Evolutionary conservation across 2,113 vertebrate genomes (phyloP).

Genomic region (Oophaga pumilio): DNA sequence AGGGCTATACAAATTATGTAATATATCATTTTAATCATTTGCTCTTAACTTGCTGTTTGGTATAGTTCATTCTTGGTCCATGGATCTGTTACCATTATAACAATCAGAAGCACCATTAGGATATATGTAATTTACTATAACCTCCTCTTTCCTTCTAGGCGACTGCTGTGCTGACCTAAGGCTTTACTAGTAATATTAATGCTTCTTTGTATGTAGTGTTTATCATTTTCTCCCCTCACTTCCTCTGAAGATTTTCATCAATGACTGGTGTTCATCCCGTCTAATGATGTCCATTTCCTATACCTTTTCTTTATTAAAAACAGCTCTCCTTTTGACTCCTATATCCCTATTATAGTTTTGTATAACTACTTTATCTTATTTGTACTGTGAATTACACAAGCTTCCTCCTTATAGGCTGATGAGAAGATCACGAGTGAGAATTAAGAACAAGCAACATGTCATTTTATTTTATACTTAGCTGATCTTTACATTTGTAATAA

Average conservation of each 20-base stretch:
- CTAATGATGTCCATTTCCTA: slow-evolving; percentile 9
- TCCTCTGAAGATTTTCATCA: slow-evolving; percentile 32
- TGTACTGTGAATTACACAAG: not conserved
- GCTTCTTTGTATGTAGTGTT: slow-evolving; percentile 7
- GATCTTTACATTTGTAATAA: no score
- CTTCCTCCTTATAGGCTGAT: not conserved
- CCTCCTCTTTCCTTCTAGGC: slow-evolving; percentile 12
- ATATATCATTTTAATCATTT: not conserved
- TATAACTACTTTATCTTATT: not conserved
- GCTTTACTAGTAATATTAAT: not conserved
- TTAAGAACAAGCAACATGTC: not conserved
- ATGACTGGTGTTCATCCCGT: not conserved
- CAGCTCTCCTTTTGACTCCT: slow-evolving; percentile 2
- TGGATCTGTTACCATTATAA: slow-evolving; percentile 7
- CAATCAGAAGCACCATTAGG: not conserved
- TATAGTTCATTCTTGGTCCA: not conserved
- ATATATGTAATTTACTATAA: not conserved
- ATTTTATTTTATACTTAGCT: no score
- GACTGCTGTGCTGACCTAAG: not conserved
- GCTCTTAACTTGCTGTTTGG: not conserved
- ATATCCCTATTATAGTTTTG: not conserved
- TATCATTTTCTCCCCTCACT: slow-evolving; percentile 4
- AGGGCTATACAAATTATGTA: not conserved
- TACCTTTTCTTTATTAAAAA: not conserved
- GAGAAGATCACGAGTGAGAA: not conserved